Conservation (phyloP, 2,797 vertebrate genomes). For the Scyliorhinus canicula region DNA sequence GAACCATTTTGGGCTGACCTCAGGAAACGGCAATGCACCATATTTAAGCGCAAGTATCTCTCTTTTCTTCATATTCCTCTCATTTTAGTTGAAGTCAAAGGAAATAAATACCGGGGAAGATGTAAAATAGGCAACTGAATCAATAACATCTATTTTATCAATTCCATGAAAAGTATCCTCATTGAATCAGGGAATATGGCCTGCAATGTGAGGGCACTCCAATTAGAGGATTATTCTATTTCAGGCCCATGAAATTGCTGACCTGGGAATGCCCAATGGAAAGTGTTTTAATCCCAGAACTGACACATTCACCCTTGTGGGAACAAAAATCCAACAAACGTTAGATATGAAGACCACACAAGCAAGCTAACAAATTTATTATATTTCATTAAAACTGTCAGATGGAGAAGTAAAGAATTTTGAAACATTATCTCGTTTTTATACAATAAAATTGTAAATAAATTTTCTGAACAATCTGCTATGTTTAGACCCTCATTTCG, state of each 20-base stretch:
- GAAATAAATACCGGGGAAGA: neutral
- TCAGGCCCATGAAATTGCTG: neutral
- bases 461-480: neutral
- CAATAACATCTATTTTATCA: neutral
- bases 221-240: neutral
- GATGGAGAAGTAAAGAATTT: neutral
- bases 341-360: neutral
- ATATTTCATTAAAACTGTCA: neutral
- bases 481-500: too few relatives aligned
- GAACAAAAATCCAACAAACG: constrained; percentile 9
- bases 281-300: neutral
- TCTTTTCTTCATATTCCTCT: neutral
- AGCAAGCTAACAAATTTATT: neutral
- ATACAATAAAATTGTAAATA: neutral
- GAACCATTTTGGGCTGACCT: neutral
- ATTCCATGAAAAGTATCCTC: neutral
- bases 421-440: neutral
- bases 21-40: neutral
- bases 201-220: neutral
- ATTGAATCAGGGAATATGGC: neutral
- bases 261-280: neutral
- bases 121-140: neutral
- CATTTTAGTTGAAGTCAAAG: neutral
- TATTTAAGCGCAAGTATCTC: neutral
- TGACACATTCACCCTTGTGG: neutral